phyloP scores from a whole-genome alignment of 2,888 invertebrate genomes.

The Hymenopus coronatus region DNA sequence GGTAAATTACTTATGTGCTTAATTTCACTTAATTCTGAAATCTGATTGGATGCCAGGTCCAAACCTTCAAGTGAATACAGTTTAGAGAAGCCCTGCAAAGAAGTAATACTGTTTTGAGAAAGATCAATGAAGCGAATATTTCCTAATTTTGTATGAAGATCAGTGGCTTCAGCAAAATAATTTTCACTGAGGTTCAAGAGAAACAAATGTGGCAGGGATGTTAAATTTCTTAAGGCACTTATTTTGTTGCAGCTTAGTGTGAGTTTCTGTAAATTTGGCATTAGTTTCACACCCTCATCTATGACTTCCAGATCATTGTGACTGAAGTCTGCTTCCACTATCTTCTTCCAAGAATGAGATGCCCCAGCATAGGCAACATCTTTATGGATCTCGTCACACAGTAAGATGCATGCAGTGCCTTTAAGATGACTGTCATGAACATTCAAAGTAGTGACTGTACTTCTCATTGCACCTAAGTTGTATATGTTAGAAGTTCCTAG shows the following conservation, averaged over 20 bases:
- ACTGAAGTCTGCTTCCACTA: constrained; percentile 72
- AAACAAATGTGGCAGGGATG: constrained; percentile 72
- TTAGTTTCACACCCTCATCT: constrained; percentile 75
- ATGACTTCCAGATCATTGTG: constrained; percentile 74
- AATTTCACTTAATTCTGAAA: constrained; percentile 78
- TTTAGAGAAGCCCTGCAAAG: constrained; percentile 71
- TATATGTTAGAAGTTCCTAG: constrained; percentile 68
- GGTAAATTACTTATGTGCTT: constrained; percentile 77
- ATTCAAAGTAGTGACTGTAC: constrained; percentile 61
- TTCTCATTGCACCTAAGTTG: constrained; percentile 59
- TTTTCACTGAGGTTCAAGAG: constrained; percentile 79
- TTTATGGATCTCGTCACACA: constrained; percentile 83
- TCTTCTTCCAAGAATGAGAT: constrained; percentile 64
- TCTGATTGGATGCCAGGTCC: constrained; percentile 82
- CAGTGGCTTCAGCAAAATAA: constrained; percentile 65
- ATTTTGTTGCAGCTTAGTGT: constrained; percentile 78
- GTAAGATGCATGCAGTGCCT: constrained; percentile 72
- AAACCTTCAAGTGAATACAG: constrained; percentile 82
- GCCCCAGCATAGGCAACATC: constrained; percentile 49
- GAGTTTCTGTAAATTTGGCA: constrained; percentile 68
- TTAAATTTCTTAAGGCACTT: constrained; percentile 69
- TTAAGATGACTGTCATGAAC: constrained; percentile 65
- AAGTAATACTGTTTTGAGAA: constrained; percentile 76
- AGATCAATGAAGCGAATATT: constrained; percentile 83
- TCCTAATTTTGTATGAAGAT: constrained; percentile 82